Evolutionary conservation across 2,797 vertebrate genomes (phyloP), one percentile per base, ranked within the genome.

Genomic region (Coregonus suidteri): DNA sequence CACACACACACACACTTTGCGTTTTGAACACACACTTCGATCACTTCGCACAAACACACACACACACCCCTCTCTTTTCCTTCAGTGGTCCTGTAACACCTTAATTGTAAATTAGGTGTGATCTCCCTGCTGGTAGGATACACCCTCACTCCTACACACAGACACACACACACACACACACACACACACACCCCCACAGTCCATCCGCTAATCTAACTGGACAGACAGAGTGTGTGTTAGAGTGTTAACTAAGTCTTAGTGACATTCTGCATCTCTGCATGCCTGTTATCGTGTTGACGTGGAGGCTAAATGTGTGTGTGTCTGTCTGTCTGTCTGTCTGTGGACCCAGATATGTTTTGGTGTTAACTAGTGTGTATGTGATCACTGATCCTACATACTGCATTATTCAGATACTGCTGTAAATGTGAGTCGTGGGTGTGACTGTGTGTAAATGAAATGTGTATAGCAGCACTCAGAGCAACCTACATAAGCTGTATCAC

Each of bases 21-120:
- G 3, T 47, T 11, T 47, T 6, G 34, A 13, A 56, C 34, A 64
- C 31, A 64, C 34, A 64, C 56, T 64, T 16, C n/a, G 2, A 30
- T 52, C 18, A 66, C 31, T 31, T 31, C 31, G 41, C 52, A 66
- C 35, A 53, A 59, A 75, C 78, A 56, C 20, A 71, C 34, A 71
- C 52, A 47, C 37, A 25, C n/a, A 75, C 34, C 14, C 20, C 13
- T 4, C 18, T 16, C 15, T 9, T 15, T 6, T 56, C 54, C 54
- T 11, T 16, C 54, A 56, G 79, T 80, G 79, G 77, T 82, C 73
- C 73, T 71, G 2, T 74, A 82, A 81, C 53, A 75, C 73, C 76
- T 64, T 83, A 78, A 90, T 84, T 83, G 79, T 73, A 85, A 85
- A 88, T 88, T 41, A 88, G 83, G 79, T 81, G 81, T 77, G 80